Percentiles rank a stretch among this genome's conserved stretches.
phyloP scores from a whole-genome alignment of 2,113 vertebrate species.

The Anguilla japonica region DNA sequence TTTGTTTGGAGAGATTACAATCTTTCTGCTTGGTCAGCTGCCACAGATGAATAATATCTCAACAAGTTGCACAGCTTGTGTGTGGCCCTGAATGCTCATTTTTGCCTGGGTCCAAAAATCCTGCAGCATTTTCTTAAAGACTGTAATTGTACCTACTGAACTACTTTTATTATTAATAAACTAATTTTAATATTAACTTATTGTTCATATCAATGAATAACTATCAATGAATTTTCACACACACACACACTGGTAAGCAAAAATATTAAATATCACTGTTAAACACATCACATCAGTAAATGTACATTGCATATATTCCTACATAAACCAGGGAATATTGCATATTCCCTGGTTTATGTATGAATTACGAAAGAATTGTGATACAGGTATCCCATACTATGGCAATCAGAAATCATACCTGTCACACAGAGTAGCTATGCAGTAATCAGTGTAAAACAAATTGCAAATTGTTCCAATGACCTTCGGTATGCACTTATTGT shows the following conservation, averaged over 20 bases:
- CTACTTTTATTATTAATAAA: background rate
- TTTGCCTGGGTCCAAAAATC: background rate
- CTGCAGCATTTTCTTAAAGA: background rate
- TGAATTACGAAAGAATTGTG: background rate
- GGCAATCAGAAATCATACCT: too few species aligned
- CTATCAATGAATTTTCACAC: background rate
- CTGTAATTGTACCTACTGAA: background rate
- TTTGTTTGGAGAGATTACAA: slow-evolving; percentile 44
- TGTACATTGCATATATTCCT: background rate
- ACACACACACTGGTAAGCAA: background rate
- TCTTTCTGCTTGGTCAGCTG: slow-evolving; percentile 47
- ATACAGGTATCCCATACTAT: background rate
- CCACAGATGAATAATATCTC: slow-evolving; percentile 47
- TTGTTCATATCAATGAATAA: background rate
- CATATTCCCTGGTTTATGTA: background rate
- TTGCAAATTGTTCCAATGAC: too few species aligned
- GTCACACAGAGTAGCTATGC: too few species aligned
- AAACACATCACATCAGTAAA: background rate
- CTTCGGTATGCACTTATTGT: too few species aligned
- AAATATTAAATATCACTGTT: background rate
- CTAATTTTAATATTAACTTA: background rate
- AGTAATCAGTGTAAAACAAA: too few species aligned
- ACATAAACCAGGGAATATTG: too few species aligned
- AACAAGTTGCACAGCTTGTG: slow-evolving; percentile 15
- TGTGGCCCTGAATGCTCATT: slow-evolving; percentile 21